Evolutionary conservation across 2,888 invertebrate species (phyloP), one percentile per base, ranked within the genome.

Genomic region (Chymomyza caudatula): DNA sequence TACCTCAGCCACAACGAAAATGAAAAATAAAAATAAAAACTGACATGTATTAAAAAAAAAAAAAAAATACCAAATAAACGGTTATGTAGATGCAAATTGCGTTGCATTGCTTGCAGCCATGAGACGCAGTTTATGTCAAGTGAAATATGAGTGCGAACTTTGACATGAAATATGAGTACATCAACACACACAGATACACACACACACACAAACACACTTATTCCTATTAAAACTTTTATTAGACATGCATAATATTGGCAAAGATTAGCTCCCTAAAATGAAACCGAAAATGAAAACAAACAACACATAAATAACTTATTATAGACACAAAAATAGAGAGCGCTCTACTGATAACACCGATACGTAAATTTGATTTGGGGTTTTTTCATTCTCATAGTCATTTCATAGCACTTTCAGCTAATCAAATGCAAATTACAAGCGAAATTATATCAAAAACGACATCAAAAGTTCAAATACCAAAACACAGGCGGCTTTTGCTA

Each of bases 71-170:
- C n/a, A 69, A 67, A 66, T 11, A 55, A 29, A 55, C 37, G 19
- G 25, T 65, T 61, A 70, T 65, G 63, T 67, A 70, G 77, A 86
- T 83, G 86, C 86, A 83, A 86, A 83, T 83, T 86, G 86, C 82
- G 79, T 81, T 82, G 78, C 85, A 84, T 63, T 52, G 60, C 86
- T 19, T 53, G 43, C 60, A 65, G 84, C 77, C 68, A 83, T 74
- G 76, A 83, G 79, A 76, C 80, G 77, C 84, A 83, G 85, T 77
- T 83, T 75, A 83, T 79, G 85, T 80, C 80, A 79, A 74, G 73
- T 79, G 73, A 75, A 80, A 83, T 79, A 79, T 77, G 80, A 80
- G 83, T 85, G 86, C 84, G 86, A 80, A 85, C 86, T 80, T 80
- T 80, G 80, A 83, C 80, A 80, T 85, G 84, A 70, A 83, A 80